Evolutionary conservation across 2,888 invertebrate genomes (phyloP).

Genomic region (Euphydryas editha): DNA sequence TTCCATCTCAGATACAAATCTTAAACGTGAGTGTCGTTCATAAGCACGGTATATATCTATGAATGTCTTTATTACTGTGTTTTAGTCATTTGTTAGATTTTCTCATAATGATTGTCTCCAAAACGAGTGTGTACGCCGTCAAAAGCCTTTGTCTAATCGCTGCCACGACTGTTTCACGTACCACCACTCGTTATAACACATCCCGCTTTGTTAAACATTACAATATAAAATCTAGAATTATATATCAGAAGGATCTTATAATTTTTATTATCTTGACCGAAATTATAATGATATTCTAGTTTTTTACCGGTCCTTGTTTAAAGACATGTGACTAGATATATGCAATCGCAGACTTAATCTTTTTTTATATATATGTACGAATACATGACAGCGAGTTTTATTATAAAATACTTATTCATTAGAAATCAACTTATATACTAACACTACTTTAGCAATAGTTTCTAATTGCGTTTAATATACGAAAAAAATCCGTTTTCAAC

Average conservation of each 20-base stretch:
- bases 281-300: conserved; percentile 23
- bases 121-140: conserved; percentile 80
- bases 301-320: conserved; percentile 15
- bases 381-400: too few relatives aligned
- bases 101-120: conserved; percentile 83
- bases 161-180: conserved; percentile 54
- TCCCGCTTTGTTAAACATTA: conserved; percentile 38
- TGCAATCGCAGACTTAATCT: neutral
- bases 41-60: conserved; percentile 81
- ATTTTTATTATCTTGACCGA: conserved; percentile 30
- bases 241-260: conserved; percentile 34
- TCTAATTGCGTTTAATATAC: too few relatives aligned
- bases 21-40: conserved; percentile 80
- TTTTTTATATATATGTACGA: neutral
- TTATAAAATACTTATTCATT: too few relatives aligned
- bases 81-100: conserved; percentile 83
- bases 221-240: conserved; percentile 19
- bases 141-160: conserved; percentile 81
- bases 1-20: conserved; percentile 79
- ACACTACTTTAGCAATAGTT: too few relatives aligned
- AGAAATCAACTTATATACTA: too few relatives aligned
- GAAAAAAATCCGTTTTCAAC: too few relatives aligned
- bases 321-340: neutral
- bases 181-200: conserved; percentile 35
- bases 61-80: conserved; percentile 82